phyloP scores from a whole-genome alignment of 2,113 vertebrate species.

The Polypterus bichir region DNA sequence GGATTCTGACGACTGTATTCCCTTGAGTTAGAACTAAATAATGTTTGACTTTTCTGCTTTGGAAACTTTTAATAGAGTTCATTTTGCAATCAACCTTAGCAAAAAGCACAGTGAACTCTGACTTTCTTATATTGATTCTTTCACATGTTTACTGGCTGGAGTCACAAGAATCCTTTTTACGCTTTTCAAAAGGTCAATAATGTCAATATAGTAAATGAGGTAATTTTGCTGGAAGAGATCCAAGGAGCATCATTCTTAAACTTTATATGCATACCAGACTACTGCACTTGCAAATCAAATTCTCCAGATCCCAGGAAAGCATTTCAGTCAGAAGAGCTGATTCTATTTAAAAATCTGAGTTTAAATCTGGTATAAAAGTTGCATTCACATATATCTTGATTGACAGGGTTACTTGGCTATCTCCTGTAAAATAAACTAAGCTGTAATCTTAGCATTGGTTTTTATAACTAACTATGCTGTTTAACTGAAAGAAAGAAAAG shows the following conservation, averaged over 20 bases:
- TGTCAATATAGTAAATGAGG: conserved; percentile 58
- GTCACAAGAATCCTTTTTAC: conserved; percentile 41
- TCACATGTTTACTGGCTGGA: conserved; percentile 38
- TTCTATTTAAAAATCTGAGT: too few species aligned
- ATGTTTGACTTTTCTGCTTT: conserved; percentile 45
- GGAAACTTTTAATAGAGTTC: conserved; percentile 44
- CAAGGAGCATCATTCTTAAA: conserved; percentile 42
- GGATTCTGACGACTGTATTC: conserved; percentile 18
- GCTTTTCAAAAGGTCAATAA: conserved; percentile 43
- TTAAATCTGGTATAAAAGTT: too few species aligned
- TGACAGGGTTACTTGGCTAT: too few species aligned
- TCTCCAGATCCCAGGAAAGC: conserved; percentile 32
- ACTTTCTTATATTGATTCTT: conserved; percentile 45
- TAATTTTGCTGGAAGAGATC: conserved; percentile 54
- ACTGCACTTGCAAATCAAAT: conserved; percentile 32
- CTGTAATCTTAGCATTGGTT: too few species aligned
- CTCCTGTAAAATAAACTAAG: too few species aligned
- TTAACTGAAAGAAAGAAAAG: too few species aligned
- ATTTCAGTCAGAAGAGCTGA: conserved; percentile 19
- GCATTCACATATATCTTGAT: too few species aligned
- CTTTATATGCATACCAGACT: conserved; percentile 45
- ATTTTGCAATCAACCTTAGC: conserved; percentile 41
- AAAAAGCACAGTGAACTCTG: conserved; percentile 43
- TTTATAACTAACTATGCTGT: too few species aligned
- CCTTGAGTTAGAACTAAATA: conserved; percentile 35